A percentile compares a stretch with the other conserved stretches of the same genome.
These are phyloP conservation scores for Corynorhinus townsendii DNA, from an alignment of 2,113 vertebrate genomes.

Conservation along the genomic window DNA sequence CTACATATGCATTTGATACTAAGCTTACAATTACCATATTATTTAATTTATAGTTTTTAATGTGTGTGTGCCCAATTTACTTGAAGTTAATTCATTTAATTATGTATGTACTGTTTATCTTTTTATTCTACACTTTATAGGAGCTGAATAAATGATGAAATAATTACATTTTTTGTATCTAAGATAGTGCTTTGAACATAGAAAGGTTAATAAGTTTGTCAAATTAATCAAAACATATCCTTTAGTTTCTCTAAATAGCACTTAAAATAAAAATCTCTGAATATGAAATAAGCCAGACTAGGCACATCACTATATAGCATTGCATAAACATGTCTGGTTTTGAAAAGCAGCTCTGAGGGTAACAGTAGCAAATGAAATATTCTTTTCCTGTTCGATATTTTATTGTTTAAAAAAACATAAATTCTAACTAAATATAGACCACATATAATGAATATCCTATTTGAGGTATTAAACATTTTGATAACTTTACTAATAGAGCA, in stretches of 20 bases:
- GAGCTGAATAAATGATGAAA: neutral
- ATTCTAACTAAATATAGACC: neutral
- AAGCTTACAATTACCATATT: neutral
- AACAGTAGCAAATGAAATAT: neutral
- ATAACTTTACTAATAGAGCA: neutral
- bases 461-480: neutral
- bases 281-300: neutral
- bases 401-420: neutral
- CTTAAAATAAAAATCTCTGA: neutral
- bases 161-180: neutral
- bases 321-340: neutral
- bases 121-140: neutral
- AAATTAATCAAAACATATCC: neutral
- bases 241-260: neutral
- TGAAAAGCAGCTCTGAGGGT: neutral
- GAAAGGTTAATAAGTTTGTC: neutral
- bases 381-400: neutral
- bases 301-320: neutral
- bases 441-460: neutral
- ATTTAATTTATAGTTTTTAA: slow-evolving; percentile 26
- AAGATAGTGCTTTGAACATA: neutral
- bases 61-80: neutral
- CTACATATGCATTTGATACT: neutral
- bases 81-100: slow-evolving; percentile 2
- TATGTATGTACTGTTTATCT: neutral